phyloP scores from a whole-genome alignment of 2,113 vertebrate genomes.

The Phoxinus phoxinus region DNA sequence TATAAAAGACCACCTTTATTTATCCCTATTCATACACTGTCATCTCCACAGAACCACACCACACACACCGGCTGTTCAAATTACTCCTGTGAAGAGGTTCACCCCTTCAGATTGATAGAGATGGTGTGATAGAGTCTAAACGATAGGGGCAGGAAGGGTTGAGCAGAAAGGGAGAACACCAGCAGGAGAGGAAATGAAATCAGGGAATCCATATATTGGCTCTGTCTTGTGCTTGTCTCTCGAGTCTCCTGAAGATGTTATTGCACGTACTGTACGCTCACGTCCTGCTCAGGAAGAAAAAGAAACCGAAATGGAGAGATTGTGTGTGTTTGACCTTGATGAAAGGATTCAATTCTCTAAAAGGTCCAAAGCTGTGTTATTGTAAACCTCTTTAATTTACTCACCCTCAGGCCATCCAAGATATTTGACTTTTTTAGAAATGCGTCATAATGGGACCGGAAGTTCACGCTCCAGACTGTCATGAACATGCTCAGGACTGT shows the following conservation, averaged over 20 bases:
- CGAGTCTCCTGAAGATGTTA: conserved; percentile 10
- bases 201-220: conserved; percentile 11
- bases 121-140: conserved; percentile 34
- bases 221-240: conserved; percentile 23
- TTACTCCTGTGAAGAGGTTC: conserved; percentile 16
- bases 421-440: too few relatives aligned
- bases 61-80: conserved; percentile 22
- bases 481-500: too few relatives aligned
- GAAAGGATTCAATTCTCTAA: neutral
- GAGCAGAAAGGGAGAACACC: neutral
- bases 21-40: neutral
- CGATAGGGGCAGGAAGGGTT: neutral
- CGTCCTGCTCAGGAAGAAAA: neutral
- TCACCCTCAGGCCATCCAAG: too few relatives aligned
- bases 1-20: neutral
- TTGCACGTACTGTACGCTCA: neutral
- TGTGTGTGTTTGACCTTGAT: neutral
- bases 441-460: too few relatives aligned
- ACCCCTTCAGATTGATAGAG: conserved; percentile 31
- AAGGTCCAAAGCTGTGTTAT: neutral
- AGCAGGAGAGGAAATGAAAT: conserved; percentile 29
- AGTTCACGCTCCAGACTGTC: too few relatives aligned
- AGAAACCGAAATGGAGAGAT: neutral
- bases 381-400: neutral
- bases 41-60: conserved; percentile 8